Percentiles rank a stretch among this genome's conserved stretches.
These are phyloP conservation scores for Ormyrus thymus DNA, from an alignment of 2,888 invertebrate genomes.

Conservation along the genomic window DNA sequence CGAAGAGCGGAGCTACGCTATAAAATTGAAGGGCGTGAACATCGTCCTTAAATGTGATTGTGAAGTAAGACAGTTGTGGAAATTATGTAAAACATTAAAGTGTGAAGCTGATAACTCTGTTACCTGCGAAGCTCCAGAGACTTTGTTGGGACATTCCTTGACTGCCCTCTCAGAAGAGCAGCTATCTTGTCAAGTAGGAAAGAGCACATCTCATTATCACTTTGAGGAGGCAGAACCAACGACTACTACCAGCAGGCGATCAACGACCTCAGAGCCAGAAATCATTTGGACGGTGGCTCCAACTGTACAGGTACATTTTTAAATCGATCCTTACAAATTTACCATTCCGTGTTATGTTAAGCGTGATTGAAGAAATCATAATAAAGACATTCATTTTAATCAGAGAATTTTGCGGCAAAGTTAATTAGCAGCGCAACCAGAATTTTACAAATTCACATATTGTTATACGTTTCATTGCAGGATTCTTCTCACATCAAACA, in stretches of 20 bases:
- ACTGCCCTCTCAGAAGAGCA: conserved; percentile 88
- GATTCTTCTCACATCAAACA: conserved; percentile 65
- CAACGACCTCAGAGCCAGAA: conserved; percentile 85
- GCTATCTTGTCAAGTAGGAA: conserved; percentile 84
- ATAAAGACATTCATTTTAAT: too few species aligned
- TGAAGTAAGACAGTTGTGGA: conserved; percentile 85
- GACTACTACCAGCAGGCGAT: conserved; percentile 74
- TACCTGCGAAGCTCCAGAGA: conserved; percentile 83
- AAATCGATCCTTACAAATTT: too few species aligned
- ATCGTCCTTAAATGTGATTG: conserved; percentile 91
- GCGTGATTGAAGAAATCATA: too few species aligned
- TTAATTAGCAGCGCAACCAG: too few species aligned
- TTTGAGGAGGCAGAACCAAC: conserved; percentile 75
- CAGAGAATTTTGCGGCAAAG: too few species aligned
- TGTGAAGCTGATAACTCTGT: conserved; percentile 66
- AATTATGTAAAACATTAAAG: conserved; percentile 82
- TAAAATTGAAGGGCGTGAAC: conserved; percentile 84
- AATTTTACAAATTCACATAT: background rate
- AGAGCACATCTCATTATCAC: conserved; percentile 76
- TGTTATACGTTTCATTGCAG: conserved; percentile 65
- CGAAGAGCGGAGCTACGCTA: conserved; percentile 87
- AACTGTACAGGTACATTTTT: conserved; percentile 73
- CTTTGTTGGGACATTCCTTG: conserved; percentile 82
- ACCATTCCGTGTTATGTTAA: too few species aligned
- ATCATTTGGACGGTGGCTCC: conserved; percentile 94